phyloP scores from a whole-genome alignment of 1,140 invertebrate genomes.

The Sarcophaga bullata region DNA sequence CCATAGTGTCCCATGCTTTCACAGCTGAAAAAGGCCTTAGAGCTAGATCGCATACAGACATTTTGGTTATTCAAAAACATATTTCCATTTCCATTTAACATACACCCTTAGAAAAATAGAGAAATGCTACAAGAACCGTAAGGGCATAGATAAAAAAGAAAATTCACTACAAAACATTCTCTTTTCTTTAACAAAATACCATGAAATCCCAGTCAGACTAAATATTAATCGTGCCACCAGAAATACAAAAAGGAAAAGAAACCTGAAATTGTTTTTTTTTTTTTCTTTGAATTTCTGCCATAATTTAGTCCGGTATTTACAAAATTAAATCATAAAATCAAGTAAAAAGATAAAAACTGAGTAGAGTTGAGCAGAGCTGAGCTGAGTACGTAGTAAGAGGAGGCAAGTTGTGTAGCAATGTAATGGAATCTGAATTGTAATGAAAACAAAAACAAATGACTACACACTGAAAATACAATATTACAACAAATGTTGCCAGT shows the following conservation, averaged over 20 bases:
- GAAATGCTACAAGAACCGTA: not conserved
- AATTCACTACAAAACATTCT: not conserved
- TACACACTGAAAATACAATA: not conserved
- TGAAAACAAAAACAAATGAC: not conserved
- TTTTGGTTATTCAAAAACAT: too few relatives aligned
- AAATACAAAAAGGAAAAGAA: not conserved
- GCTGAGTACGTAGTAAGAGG: not conserved
- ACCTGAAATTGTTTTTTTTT: not conserved
- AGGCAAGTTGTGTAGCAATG: not conserved
- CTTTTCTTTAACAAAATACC: not conserved
- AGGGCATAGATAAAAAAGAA: not conserved
- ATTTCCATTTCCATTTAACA: too few relatives aligned
- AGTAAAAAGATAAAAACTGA: not conserved
- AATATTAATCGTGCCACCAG: not conserved
- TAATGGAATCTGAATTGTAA: slow-evolving; percentile 3
- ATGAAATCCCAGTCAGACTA: not conserved
- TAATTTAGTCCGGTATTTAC: not conserved
- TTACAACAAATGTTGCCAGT: not conserved
- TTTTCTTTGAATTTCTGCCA: not conserved
- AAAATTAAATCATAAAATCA: slow-evolving; percentile 13
- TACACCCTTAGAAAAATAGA: too few relatives aligned
- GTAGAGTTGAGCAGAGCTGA: too few relatives aligned
- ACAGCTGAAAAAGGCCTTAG: too few relatives aligned
- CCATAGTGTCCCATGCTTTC: too few relatives aligned
- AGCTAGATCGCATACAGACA: too few relatives aligned